These are phyloP conservation scores for Staurois parvus DNA, from an alignment of 2,797 vertebrate genomes.

Conservation along the genomic window DNA sequence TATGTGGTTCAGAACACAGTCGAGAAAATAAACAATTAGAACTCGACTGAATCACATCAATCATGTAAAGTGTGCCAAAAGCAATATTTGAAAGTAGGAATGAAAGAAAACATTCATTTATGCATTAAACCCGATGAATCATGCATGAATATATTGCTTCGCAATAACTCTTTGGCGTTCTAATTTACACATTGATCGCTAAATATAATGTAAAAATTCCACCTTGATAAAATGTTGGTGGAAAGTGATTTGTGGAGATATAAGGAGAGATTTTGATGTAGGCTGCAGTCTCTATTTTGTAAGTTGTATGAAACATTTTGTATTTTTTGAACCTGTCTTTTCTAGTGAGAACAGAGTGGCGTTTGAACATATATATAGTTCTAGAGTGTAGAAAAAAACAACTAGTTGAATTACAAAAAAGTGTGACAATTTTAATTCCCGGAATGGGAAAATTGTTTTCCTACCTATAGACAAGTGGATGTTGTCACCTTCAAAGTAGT, in stretches of 20 bases:
- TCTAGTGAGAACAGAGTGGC: too few species aligned
- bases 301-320: too few species aligned
- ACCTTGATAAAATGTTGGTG: constrained; percentile 3
- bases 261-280: background rate
- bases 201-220: constrained; percentile 23
- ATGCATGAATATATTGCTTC: constrained; percentile 40
- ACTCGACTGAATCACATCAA: constrained; percentile 38
- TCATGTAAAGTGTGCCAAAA: constrained; percentile 46
- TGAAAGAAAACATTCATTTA: constrained; percentile 48
- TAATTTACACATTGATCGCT: constrained; percentile 42
- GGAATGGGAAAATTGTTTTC: too few species aligned
- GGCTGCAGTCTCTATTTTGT: background rate
- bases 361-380: too few species aligned
- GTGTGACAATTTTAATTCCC: too few species aligned
- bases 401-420: too few species aligned
- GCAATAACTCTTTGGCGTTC: constrained; percentile 37
- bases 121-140: constrained; percentile 41
- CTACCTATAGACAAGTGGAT: too few species aligned
- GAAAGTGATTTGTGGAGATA: background rate
- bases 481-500: too few species aligned
- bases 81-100: constrained; percentile 13
- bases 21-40: constrained; percentile 35
- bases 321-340: too few species aligned
- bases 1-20: constrained; percentile 10
- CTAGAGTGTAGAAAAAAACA: too few species aligned